Evolutionary conservation across 2,113 vertebrate genomes (phyloP).

Genomic region (Hippocampus zosterae): DNA sequence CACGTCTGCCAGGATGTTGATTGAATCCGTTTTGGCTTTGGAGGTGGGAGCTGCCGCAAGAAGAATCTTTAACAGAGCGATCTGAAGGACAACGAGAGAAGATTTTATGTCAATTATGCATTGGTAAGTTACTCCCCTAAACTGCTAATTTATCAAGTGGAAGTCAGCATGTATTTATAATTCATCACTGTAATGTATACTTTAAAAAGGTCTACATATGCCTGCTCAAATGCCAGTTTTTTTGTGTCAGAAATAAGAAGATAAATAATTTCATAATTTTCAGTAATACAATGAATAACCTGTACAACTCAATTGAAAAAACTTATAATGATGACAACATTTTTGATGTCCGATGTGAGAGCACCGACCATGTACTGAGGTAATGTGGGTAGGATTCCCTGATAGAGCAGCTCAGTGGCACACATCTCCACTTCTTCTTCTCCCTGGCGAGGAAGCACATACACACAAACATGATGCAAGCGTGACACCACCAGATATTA

Average conservation of each 20-base stretch:
- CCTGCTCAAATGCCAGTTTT: not conserved
- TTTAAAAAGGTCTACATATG: not conserved
- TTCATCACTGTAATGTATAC: not conserved
- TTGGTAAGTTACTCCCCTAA: not conserved
- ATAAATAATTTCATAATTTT: too few relatives aligned
- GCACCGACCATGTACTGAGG: slow-evolving; percentile 97
- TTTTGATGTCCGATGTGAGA: not conserved
- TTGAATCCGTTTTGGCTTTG: slow-evolving; percentile 98
- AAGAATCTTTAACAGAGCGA: slow-evolving; percentile 94
- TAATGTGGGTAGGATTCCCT: slow-evolving; percentile 93
- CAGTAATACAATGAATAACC: too few relatives aligned
- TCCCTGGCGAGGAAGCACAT: slow-evolving; percentile 69
- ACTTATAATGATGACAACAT: not conserved
- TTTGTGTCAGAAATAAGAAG: not conserved
- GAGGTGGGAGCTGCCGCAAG: slow-evolving; percentile 96
- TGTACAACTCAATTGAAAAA: too few relatives aligned
- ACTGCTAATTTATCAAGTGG: not conserved
- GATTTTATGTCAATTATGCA: not conserved
- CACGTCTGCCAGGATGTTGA: slow-evolving; percentile 96
- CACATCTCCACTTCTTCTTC: slow-evolving; percentile 94
- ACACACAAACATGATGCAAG: not conserved
- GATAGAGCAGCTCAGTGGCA: slow-evolving; percentile 89
- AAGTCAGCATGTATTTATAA: not conserved
- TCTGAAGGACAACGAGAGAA: slow-evolving; percentile 65
- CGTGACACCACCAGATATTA: not conserved